Evolutionary conservation across 2,797 vertebrate genomes (phyloP).

Genomic region (Typhlichthys eigenmanni): DNA sequence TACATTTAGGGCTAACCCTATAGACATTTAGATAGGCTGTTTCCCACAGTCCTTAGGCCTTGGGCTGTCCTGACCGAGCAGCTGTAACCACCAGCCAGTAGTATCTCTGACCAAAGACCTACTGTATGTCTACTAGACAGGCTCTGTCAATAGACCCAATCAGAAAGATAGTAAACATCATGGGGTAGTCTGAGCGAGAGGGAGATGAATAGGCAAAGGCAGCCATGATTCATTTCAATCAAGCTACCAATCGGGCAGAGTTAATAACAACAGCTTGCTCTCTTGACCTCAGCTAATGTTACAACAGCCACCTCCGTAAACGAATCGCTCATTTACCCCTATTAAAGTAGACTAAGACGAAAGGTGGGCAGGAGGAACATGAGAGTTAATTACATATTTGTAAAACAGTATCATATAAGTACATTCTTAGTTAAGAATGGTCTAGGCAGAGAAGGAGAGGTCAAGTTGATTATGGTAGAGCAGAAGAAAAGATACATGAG

Average conservation of each 20-base stretch:
- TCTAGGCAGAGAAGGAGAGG: constrained; percentile 5
- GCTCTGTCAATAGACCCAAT: background rate
- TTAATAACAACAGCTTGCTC: constrained; percentile 63
- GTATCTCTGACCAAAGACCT: background rate
- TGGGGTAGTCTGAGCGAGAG: background rate
- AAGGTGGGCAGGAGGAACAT: constrained; percentile 8
- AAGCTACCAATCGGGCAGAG: constrained; percentile 58
- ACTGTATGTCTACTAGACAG: background rate
- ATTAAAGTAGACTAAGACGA: constrained; percentile 54
- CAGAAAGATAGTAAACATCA: constrained; percentile 1
- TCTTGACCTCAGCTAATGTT: constrained; percentile 46
- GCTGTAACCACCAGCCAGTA: constrained; percentile 1
- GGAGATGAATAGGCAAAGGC: constrained; percentile 6
- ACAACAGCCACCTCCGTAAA: constrained; percentile 55
- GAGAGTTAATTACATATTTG: constrained; percentile 51
- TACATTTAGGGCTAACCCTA: constrained; percentile 12
- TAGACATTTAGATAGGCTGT: constrained; percentile 23
- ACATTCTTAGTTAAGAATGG: constrained; percentile 27
- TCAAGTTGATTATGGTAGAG: constrained; percentile 10
- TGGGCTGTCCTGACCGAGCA: constrained; percentile 10
- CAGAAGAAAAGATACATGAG: background rate
- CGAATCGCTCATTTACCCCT: constrained; percentile 60
- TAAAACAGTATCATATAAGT: constrained; percentile 24
- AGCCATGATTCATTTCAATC: constrained; percentile 63
- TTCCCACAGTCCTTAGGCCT: constrained; percentile 14